Evolutionary conservation across 1,140 invertebrate genomes (phyloP), one percentile per base, ranked within the genome.

Genomic region (Drosophila asahinai): DNA sequence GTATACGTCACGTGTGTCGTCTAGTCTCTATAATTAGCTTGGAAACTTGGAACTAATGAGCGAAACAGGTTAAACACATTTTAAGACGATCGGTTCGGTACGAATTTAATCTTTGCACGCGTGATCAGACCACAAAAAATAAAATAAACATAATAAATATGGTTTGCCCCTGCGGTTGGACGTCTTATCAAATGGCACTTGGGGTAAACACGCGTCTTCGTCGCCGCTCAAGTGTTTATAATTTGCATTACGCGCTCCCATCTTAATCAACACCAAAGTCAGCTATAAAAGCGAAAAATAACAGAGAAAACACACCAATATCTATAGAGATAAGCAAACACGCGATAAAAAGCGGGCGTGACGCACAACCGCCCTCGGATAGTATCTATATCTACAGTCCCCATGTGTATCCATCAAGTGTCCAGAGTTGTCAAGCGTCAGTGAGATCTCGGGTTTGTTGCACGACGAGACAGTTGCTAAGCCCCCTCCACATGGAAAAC

Each of bases 401-500:
- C 45, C 48, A 51, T 79, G 74, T 60, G 52, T 45, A 71, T 55
- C 67, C 40, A 45, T 48, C 38, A 58, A 55, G 63, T 55, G 65
- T 71, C 51, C 57, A 67, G 72, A 75, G 77, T 55, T 83, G 77
- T 60, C 60, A 64, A 45, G 52, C 63, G 59, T 61, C 63, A 63
- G 65, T 76, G 67, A 91, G 92, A 93, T 93, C 92, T 93, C 91
- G 84, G 87, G 92, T 91, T 93, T 90, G 84, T 91, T 79, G 84
- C 90, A 86, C 87, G 92, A 81, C 65, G 80, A 87, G 92, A 73
- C 92, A 93, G 77, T 90, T 92, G 92, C 78, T 90, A 76, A 57
- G 47, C 58, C 17, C 47, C 63, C 47, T 30, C 33, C 33, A 19
- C 17, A 55, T 55, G 54, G 54, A 55, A 55, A 55, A 22, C 22